Evolutionary conservation across 2,797 vertebrate genomes (phyloP).

Genomic region (Phoxinus dragarum): DNA sequence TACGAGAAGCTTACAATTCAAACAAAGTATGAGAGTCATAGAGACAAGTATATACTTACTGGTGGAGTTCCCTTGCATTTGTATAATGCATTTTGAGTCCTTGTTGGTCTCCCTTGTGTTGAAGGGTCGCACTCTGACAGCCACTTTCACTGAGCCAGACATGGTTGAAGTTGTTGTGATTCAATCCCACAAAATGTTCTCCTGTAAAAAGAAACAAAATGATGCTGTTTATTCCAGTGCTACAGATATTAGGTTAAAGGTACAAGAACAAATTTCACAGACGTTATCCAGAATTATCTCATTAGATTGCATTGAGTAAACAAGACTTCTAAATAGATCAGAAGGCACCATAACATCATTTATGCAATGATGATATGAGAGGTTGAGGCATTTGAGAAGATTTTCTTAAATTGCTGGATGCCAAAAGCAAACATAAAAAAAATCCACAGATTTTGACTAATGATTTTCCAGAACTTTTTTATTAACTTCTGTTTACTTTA

Average conservation of each 20-base stretch:
- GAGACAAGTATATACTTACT: conserved; percentile 83
- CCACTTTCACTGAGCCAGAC: conserved; percentile 99
- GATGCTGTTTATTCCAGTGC: neutral
- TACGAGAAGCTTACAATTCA: conserved; percentile 34
- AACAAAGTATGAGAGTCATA: conserved; percentile 31
- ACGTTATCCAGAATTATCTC: neutral
- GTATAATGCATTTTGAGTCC: conserved; percentile 99
- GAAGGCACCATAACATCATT: conserved; percentile 9
- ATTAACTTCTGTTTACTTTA: neutral
- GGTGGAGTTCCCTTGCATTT: conserved; percentile 99
- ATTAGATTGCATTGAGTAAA: neutral
- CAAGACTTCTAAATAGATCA: conserved; percentile 1
- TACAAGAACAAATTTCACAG: neutral
- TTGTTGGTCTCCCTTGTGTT: conserved; percentile 95
- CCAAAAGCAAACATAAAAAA: neutral
- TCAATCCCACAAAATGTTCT: conserved; percentile 63
- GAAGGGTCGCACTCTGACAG: conserved; percentile 96
- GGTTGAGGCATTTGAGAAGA: conserved; percentile 5
- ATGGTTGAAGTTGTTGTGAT: conserved; percentile 77
- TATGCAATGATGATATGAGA: neutral
- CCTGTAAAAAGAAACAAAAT: conserved; percentile 62
- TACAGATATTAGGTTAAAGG: conserved; percentile 10
- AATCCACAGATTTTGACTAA: neutral
- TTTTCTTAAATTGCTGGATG: neutral
- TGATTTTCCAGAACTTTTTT: neutral